A percentile compares a stretch with the other conserved stretches of the same genome.
Conservation (phyloP, 2,113 vertebrate genomes). For the Oreochromis spilurus region DNA sequence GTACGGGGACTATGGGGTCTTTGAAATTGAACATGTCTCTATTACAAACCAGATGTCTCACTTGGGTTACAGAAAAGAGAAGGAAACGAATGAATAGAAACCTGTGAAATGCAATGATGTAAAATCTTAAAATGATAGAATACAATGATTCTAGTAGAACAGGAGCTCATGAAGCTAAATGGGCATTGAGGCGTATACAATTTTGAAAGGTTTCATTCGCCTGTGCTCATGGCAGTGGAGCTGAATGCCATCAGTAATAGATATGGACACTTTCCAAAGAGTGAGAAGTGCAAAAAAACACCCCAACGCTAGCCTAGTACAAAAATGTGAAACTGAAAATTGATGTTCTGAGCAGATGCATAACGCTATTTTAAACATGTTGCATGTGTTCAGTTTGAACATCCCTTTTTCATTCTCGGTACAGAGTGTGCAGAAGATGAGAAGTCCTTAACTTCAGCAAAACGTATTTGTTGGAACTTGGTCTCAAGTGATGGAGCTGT, state of each 20-base stretch:
- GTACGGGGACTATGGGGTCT: accelerated
- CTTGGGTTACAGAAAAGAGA: background rate
- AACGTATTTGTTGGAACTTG: background rate
- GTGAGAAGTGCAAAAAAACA: background rate
- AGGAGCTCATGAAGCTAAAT: background rate
- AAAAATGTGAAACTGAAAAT: background rate
- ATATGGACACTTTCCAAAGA: accelerated
- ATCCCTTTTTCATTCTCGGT: accelerated
- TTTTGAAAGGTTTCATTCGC: background rate
- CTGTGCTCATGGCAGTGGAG: background rate
- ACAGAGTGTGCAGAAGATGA: background rate
- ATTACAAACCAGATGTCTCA: accelerated
- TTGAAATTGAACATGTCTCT: background rate
- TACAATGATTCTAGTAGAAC: accelerated
- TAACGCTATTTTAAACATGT: accelerated
- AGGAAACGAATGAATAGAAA: accelerated
- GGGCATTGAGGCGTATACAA: accelerated
- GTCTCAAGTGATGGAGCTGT: accelerated
- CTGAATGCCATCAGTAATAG: background rate
- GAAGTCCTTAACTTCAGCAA: background rate
- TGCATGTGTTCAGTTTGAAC: background rate
- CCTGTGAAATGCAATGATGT: background rate
- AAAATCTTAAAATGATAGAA: accelerated
- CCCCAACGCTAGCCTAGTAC: too few relatives aligned
- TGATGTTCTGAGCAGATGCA: accelerated